Conservation (phyloP, 53 echinoderm and acorn worm genomes). For the Apostichopus leukothele region DNA sequence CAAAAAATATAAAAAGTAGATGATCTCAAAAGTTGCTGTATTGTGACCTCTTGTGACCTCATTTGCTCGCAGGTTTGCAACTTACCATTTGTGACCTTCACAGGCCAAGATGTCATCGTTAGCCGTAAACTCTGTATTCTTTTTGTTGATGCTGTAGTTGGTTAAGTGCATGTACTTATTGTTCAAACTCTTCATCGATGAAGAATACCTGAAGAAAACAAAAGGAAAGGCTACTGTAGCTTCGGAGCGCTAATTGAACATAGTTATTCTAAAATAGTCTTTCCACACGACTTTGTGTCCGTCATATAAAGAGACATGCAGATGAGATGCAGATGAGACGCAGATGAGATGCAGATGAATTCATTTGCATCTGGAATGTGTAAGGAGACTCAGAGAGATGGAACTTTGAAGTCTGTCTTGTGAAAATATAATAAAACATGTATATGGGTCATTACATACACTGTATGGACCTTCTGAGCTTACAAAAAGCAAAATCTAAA, state of each 20-base stretch:
- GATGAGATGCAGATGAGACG: not conserved
- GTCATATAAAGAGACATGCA: not conserved
- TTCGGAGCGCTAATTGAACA: too few species aligned
- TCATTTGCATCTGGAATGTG: too few species aligned
- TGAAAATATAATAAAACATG: too few species aligned
- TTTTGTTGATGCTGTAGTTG: constrained; percentile 99
- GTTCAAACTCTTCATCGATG: constrained; percentile 93
- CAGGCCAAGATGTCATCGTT: constrained; percentile 86
- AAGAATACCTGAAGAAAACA: constrained; percentile 79
- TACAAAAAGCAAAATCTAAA: too few species aligned
- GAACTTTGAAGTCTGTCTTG: too few species aligned
- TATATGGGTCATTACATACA: too few species aligned
- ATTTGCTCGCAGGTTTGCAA: not conserved
- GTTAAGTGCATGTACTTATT: constrained; percentile 99
- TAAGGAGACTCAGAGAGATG: too few species aligned
- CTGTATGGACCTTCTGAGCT: too few species aligned
- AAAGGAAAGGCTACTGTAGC: not conserved
- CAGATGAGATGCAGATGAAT: not conserved
- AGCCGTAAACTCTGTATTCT: constrained; percentile 93
- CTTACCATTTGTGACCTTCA: constrained; percentile 96
- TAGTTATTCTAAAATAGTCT: too few species aligned
- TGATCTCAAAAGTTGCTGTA: too few species aligned
- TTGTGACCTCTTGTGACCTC: too few species aligned
- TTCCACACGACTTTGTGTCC: not conserved
- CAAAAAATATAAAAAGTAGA: too few species aligned